Evolutionary conservation across 2,888 invertebrate species (phyloP).

Genomic region (Auanema sp.): DNA sequence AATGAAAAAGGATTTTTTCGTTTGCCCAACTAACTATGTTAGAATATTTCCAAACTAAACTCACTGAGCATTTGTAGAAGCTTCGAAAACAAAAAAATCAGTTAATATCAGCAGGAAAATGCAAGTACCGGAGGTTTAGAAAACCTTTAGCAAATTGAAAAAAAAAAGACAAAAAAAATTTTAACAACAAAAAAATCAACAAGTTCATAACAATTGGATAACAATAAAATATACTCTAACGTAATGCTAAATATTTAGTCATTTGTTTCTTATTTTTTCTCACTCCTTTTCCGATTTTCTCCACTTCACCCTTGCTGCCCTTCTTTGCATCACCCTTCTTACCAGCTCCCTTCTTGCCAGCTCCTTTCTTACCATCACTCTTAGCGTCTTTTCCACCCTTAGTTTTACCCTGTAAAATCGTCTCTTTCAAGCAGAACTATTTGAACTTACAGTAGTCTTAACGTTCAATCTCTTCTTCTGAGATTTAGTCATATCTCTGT

Average conservation of each 20-base stretch:
- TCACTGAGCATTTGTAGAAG: neutral
- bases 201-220: slow-evolving; percentile 8
- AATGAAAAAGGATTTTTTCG: too few species aligned
- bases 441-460: slow-evolving; percentile 7
- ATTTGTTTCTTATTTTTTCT: slow-evolving; percentile 22
- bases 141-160: too few species aligned
- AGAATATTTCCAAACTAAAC: too few species aligned
- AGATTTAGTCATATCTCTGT: slow-evolving; percentile 38
- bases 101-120: neutral
- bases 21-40: too few species aligned
- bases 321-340: too few species aligned
- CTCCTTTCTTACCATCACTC: slow-evolving; percentile 17
- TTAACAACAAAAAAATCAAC: slow-evolving; percentile 3
- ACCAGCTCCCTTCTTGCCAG: too few species aligned
- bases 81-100: neutral
- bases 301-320: slow-evolving; percentile 3
- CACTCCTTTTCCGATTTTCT: slow-evolving; percentile 17
- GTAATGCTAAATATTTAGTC: slow-evolving; percentile 22
- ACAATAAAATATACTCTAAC: slow-evolving; percentile 3
- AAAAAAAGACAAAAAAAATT: neutral
- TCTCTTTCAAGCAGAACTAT: too few species aligned
- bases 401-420: neutral
- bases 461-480: slow-evolving; percentile 38
- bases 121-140: neutral
- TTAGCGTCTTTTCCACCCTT: slow-evolving; percentile 12